Base-by-base conservation (phyloP, 2,888 invertebrate species). In the Yponomeuta sedellus region DNA sequence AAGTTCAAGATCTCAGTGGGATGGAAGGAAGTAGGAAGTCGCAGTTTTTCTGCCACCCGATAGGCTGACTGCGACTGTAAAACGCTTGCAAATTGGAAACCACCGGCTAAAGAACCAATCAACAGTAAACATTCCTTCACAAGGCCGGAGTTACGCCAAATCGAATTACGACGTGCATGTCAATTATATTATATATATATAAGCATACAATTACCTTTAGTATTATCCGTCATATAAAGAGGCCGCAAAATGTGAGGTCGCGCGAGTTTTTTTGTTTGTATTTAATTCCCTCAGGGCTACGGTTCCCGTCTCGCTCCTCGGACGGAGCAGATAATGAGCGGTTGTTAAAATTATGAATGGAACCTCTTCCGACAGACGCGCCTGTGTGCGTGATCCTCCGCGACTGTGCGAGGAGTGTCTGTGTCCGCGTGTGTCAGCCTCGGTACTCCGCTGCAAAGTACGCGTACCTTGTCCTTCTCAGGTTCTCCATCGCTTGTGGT, bases 311-410 rank as follows among this genome's bases (percentile, higher is more conserved):
- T 78, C 81, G 77, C 81, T 79, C 78, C 76, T 78, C 76, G 81
- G 75, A 78, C 73, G 74, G 75, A 77, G 74, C 75, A 77, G 76
- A 85, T 87, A 88, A 88, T 87, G 85, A 88, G 85, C 79, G 85
- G 86, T 85, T 88, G 86, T 88, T 86, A 85, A 86, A 84, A 85
- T 87, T 87, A 88, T 88, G 88, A 88, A 88, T 88, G 88, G 83
- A 88, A 80, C 81, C 81, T 85, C 85, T 83, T 79, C 78, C 71
- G 75, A 80, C 73, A 67, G 67, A 64, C 67, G 66, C 67, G 57
- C 66, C 67, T 73, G 81, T 83, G 81, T 80, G 80, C 69, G 74
- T 73, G n/a, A 22, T 10, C 34, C 63, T 34, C n/a, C 22, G 12
- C 10, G 63, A 34, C 66, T 66, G 64, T 61, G 34, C 28, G 44